Conservation (phyloP, 2,797 vertebrate genomes). For the Clarias pachynema region DNA sequence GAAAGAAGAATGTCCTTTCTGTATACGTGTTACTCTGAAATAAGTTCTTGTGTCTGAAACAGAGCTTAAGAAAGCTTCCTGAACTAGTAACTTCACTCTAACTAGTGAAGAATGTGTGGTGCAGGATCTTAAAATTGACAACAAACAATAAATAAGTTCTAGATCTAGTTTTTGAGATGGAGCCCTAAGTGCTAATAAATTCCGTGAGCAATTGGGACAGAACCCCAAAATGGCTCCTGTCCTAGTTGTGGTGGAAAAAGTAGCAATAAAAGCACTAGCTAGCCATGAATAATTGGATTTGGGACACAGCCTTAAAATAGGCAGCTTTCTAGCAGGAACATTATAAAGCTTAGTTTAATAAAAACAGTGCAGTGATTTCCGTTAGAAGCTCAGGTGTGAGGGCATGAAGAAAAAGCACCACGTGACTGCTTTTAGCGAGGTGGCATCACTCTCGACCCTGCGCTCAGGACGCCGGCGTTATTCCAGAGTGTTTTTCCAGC, state of each 20-base stretch:
- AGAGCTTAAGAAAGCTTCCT: no score
- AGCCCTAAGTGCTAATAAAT: not conserved
- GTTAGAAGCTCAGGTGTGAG: not conserved
- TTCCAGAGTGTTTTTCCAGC: not conserved
- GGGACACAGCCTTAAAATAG: not conserved
- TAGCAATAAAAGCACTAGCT: not conserved
- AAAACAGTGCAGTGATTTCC: not conserved
- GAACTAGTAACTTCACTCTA: no score
- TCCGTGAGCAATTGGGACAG: not conserved
- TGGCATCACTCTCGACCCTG: not conserved
- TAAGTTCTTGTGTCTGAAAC: not conserved
- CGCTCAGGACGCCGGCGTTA: not conserved
- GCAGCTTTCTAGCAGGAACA: no score
- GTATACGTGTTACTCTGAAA: not conserved
- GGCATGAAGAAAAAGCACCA: not conserved
- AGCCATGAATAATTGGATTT: not conserved
- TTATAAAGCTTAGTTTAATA: not conserved
- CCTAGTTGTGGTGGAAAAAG: not conserved
- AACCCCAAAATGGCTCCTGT: not conserved
- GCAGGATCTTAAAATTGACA: not conserved
- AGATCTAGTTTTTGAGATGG: not conserved
- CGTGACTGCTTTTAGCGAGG: not conserved
- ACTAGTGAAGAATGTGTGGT: not conserved
- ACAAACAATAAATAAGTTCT: not conserved
- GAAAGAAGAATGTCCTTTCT: not conserved